A percentile compares a stretch with the other conserved stretches of the same genome.
These are phyloP conservation scores for Zosterops lateralis DNA, from an alignment of 2,113 vertebrate genomes.

Conservation along the genomic window DNA sequence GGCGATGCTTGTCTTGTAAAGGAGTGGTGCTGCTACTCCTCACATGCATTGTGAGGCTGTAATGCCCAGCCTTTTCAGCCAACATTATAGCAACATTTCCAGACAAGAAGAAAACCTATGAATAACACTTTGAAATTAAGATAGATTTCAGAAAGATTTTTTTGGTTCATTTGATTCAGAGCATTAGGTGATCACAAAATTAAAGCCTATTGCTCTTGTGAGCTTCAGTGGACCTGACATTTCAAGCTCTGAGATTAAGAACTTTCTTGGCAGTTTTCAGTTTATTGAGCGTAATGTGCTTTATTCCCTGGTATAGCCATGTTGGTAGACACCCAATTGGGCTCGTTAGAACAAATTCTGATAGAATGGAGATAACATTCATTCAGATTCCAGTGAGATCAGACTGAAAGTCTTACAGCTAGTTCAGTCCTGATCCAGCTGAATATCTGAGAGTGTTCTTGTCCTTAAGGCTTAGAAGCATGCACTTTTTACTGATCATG, in stretches of 20 bases:
- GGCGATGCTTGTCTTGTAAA: background rate
- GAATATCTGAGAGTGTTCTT: background rate
- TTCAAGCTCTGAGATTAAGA: background rate
- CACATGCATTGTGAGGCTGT: background rate
- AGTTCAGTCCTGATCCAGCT: background rate
- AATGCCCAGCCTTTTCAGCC: background rate
- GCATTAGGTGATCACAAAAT: background rate
- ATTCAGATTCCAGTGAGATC: background rate
- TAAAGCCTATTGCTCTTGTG: background rate
- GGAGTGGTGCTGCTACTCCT: accelerated
- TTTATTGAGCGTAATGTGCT: background rate
- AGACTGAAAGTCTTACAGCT: background rate
- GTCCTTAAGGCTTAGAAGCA: background rate
- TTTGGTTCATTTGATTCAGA: background rate
- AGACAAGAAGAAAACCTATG: background rate
- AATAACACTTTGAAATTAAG: background rate
- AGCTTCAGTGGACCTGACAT: background rate
- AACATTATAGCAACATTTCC: background rate
- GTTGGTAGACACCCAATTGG: background rate
- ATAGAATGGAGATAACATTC: background rate
- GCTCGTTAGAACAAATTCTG: background rate
- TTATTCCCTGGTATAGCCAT: background rate
- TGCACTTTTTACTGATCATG: background rate
- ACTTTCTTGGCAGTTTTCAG: background rate
- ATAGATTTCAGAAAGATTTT: background rate